Percentiles rank a stretch among this genome's conserved stretches.
These are phyloP conservation scores for Pterostichus madidus DNA, from an alignment of 2,888 invertebrate species.

Conservation along the genomic window DNA sequence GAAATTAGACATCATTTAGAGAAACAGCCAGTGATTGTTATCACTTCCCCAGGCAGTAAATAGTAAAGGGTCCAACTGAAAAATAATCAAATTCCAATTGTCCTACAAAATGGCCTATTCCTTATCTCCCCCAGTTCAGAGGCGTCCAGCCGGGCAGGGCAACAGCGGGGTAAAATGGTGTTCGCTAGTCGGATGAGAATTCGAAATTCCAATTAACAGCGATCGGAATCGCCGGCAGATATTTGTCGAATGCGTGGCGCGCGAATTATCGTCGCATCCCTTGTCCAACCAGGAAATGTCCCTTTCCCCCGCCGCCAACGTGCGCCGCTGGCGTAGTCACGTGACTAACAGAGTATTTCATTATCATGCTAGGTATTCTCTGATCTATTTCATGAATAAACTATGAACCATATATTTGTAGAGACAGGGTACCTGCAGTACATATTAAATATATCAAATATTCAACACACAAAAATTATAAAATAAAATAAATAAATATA, in stretches of 20 bases:
- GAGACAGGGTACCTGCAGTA: too few species aligned
- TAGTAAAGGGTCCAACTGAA: neutral
- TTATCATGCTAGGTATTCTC: too few species aligned
- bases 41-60: neutral
- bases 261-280: conserved; percentile 41
- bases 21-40: neutral
- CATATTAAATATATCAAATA: too few species aligned
- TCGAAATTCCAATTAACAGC: conserved; percentile 62
- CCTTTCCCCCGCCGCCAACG: neutral
- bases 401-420: too few species aligned
- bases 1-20: too few species aligned
- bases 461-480: too few species aligned
- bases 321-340: too few species aligned
- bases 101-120: neutral
- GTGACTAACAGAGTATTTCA: too few species aligned
- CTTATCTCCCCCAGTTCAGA: conserved; percentile 14
- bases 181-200: conserved; percentile 40
- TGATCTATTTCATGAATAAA: too few species aligned
- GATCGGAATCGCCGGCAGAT: conserved; percentile 54
- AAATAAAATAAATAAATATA: too few species aligned
- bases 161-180: neutral
- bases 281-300: conserved; percentile 5
- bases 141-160: neutral
- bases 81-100: conserved; percentile 55
- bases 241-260: conserved; percentile 56